Conservation (phyloP, 2,888 invertebrate species). For the Epirrita christyi region DNA sequence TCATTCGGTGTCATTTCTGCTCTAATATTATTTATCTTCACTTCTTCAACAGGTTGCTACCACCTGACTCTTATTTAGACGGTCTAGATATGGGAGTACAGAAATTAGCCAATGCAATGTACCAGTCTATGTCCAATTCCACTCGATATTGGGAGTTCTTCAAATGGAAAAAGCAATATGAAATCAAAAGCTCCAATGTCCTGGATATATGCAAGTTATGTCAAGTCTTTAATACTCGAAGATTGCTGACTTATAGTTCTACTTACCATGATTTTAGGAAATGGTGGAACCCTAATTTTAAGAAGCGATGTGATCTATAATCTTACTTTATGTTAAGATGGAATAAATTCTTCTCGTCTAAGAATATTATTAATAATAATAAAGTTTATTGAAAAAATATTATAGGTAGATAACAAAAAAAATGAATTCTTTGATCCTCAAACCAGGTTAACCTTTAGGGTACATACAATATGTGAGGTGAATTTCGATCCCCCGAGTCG, state of each 20-base stretch:
- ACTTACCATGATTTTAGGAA: constrained; percentile 51
- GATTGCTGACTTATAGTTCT: constrained; percentile 45
- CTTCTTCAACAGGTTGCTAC: constrained; percentile 23
- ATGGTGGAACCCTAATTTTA: constrained; percentile 65
- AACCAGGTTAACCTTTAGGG: no score
- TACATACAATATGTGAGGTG: no score
- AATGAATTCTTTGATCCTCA: no score
- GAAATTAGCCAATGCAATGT: constrained; percentile 53
- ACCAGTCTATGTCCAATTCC: constrained; percentile 49
- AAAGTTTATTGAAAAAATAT: no score
- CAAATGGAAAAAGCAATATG: constrained; percentile 63
- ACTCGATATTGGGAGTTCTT: constrained; percentile 60
- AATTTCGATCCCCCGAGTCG: no score
- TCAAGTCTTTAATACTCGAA: constrained; percentile 52
- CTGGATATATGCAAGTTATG: constrained; percentile 62
- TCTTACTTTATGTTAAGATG: no score
- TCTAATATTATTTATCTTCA: no score
- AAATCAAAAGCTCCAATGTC: constrained; percentile 43
- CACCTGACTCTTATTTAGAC: constrained; percentile 60
- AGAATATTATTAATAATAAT: no score
- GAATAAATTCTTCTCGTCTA: no score
- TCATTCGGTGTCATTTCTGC: no score
- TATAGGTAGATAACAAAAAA: no score
- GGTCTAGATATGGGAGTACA: constrained; percentile 46
- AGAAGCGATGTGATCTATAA: constrained; percentile 57